Percentiles rank a stretch among this genome's conserved stretches.
phyloP scores from a whole-genome alignment of 2,888 invertebrate genomes.

The Ornithoptera priamus region DNA sequence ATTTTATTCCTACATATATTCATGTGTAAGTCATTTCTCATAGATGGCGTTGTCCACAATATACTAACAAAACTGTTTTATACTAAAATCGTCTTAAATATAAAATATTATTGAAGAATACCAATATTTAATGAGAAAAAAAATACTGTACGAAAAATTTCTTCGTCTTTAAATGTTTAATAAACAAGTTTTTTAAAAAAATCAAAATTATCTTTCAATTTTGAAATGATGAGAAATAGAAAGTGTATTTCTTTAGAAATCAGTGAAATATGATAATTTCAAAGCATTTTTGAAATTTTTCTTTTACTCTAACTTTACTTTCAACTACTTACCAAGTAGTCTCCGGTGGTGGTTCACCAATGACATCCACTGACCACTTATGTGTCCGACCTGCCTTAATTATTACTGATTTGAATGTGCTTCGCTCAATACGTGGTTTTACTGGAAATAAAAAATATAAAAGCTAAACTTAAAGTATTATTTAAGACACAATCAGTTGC shows the following conservation, averaged over 20 bases:
- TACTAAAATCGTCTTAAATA: neutral
- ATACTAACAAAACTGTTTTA: neutral
- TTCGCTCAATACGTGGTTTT: slow-evolving; percentile 92
- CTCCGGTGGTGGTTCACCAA: slow-evolving; percentile 96
- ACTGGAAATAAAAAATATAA: slow-evolving; percentile 80
- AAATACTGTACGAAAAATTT: too few relatives aligned
- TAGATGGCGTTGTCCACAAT: slow-evolving; percentile 5
- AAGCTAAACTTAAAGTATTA: neutral
- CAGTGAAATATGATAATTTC: neutral
- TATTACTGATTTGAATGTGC: slow-evolving; percentile 92
- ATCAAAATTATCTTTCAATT: too few relatives aligned
- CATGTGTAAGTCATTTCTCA: neutral
- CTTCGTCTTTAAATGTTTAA: too few relatives aligned
- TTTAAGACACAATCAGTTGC: neutral
- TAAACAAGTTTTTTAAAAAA: too few relatives aligned
- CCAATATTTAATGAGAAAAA: too few relatives aligned
- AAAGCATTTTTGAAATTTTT: neutral
- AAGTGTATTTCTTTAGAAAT: neutral
- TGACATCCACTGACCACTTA: slow-evolving; percentile 96
- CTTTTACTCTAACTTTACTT: neutral
- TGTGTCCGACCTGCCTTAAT: slow-evolving; percentile 97
- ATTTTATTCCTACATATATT: neutral
- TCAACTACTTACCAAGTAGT: slow-evolving; percentile 84
- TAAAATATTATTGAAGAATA: neutral
- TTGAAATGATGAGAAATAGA: neutral